phyloP scores from a whole-genome alignment of 2,797 vertebrate species.

The Gymnoscopelus microlampas region DNA sequence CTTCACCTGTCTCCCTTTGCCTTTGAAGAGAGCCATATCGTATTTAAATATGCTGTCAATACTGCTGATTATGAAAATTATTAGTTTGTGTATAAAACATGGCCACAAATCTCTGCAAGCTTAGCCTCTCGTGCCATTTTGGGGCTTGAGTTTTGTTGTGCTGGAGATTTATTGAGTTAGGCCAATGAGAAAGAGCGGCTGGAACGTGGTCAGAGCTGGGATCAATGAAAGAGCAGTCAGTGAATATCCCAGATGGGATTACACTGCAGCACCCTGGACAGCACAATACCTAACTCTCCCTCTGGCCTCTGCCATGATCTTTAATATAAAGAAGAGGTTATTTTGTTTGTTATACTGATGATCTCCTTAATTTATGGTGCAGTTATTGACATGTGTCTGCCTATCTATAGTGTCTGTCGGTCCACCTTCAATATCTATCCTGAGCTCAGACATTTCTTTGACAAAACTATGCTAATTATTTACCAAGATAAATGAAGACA shows the following conservation, averaged over 20 bases:
- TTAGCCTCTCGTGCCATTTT: slow-evolving; percentile 36
- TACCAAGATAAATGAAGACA: slow-evolving; percentile 50
- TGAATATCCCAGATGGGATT: slow-evolving; percentile 40
- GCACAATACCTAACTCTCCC: neutral
- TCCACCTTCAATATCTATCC: neutral
- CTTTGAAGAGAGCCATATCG: neutral
- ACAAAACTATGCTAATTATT: slow-evolving; percentile 61
- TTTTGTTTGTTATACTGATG: too few species aligned
- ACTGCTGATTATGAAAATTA: slow-evolving; percentile 35
- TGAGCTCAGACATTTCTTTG: slow-evolving; percentile 26
- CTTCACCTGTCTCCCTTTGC: slow-evolving; percentile 5
- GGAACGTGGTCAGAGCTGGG: slow-evolving; percentile 43
- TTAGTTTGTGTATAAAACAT: slow-evolving; percentile 39
- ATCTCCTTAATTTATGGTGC: neutral
- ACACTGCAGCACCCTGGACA: slow-evolving; percentile 24
- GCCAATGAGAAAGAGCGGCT: slow-evolving; percentile 21
- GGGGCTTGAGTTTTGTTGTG: slow-evolving; percentile 40
- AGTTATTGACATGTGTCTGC: slow-evolving; percentile 40
- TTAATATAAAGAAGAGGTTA: slow-evolving; percentile 29
- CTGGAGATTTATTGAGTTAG: slow-evolving; percentile 52
- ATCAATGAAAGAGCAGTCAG: slow-evolving; percentile 39
- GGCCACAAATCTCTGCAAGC: slow-evolving; percentile 41
- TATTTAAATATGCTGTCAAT: slow-evolving; percentile 9
- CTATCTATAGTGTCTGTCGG: slow-evolving; percentile 34
- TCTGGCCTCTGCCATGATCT: neutral